A percentile compares a stretch with the other conserved stretches of the same genome.
Conservation (phyloP, 53 echinoderm and acorn worm species). For the Paracentrotus lividus region DNA sequence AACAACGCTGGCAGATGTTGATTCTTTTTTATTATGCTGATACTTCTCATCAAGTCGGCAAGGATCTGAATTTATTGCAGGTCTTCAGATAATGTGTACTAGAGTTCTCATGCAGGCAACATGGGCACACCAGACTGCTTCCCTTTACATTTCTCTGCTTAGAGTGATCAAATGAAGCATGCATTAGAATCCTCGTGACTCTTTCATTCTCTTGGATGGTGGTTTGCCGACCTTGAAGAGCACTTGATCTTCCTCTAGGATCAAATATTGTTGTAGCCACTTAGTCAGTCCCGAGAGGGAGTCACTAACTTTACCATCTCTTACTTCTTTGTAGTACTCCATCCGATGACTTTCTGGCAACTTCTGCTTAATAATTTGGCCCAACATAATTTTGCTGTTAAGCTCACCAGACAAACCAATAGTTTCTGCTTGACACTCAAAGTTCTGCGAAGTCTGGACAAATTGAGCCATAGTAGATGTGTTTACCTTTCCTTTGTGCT, state of each 20-base stretch:
- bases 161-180: neutral
- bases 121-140: constrained; percentile 26
- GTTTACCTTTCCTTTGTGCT: constrained; percentile 75
- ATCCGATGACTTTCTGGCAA: too few relatives aligned
- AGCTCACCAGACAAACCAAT: constrained; percentile 78
- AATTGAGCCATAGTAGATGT: constrained; percentile 78
- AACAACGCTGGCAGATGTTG: constrained; percentile 71
- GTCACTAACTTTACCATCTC: too few relatives aligned
- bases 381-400: constrained; percentile 77
- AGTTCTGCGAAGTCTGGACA: constrained; percentile 73
- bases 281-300: too few relatives aligned
- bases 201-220: too few relatives aligned
- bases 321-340: too few relatives aligned
- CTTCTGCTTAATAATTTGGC: too few relatives aligned
- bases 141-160: too few relatives aligned
- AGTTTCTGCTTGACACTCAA: constrained; percentile 76
- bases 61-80: constrained; percentile 73
- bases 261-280: too few relatives aligned
- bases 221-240: too few relatives aligned
- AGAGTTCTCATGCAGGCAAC: neutral
- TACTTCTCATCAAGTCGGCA: constrained; percentile 44
- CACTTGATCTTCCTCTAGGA: too few relatives aligned
- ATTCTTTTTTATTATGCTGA: constrained; percentile 64
- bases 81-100: constrained; percentile 70
- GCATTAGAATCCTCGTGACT: neutral